phyloP scores from a whole-genome alignment of 2,113 vertebrate species.

The Equus quagga region DNA sequence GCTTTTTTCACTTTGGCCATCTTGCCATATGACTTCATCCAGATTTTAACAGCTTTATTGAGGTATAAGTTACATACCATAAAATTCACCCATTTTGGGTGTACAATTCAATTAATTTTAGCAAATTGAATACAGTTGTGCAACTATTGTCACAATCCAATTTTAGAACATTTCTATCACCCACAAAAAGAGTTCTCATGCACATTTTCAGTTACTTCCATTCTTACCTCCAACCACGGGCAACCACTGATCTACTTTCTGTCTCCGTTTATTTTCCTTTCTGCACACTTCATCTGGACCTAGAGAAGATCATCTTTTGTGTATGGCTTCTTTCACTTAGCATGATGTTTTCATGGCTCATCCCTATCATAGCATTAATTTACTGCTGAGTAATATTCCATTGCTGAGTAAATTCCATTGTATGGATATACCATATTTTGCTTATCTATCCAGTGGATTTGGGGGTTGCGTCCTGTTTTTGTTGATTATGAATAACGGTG shows the following conservation, averaged over 20 bases:
- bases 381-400: not conserved
- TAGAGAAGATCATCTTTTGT: not conserved
- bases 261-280: not conserved
- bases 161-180: not conserved
- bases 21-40: not conserved
- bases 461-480: not conserved
- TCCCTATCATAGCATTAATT: not conserved
- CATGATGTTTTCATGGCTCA: not conserved
- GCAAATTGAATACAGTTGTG: not conserved
- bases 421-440: not conserved
- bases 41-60: not conserved
- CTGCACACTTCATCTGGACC: not conserved
- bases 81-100: not conserved
- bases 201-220: not conserved
- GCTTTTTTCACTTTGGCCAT: slow-evolving; percentile 19
- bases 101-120: slow-evolving; percentile 14
- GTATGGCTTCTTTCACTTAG: not conserved
- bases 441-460: not conserved
- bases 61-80: slow-evolving; percentile 2
- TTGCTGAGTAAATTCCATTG: not conserved
- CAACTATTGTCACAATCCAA: not conserved
- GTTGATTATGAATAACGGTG: not conserved
- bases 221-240: not conserved
- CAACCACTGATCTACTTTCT: not conserved
- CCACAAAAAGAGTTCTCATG: not conserved